These are phyloP conservation scores for Matsumyia berberina DNA, from an alignment of 2,888 invertebrate genomes.

Conservation along the genomic window DNA sequence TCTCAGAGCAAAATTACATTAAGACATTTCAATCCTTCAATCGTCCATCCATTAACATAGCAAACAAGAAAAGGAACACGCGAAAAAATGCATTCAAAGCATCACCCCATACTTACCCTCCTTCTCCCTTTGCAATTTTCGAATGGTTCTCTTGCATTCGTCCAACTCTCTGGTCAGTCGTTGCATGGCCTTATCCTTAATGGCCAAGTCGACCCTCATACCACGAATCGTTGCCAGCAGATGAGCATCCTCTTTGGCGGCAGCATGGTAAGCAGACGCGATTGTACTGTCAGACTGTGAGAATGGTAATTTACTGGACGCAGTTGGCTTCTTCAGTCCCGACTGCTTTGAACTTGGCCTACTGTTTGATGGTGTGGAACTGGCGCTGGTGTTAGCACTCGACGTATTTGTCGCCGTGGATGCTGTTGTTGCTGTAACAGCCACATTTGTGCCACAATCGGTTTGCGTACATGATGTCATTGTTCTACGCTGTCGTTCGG, in stretches of 20 bases:
- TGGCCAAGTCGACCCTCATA: slow-evolving; percentile 89
- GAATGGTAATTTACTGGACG: slow-evolving; percentile 84
- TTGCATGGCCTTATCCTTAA: slow-evolving; percentile 89
- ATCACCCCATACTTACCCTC: slow-evolving; percentile 85
- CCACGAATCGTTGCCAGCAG: slow-evolving; percentile 92
- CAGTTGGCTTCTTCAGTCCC: slow-evolving; percentile 82
- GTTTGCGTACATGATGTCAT: slow-evolving; percentile 77
- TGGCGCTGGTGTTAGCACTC: slow-evolving; percentile 83
- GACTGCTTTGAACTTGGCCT: slow-evolving; percentile 85
- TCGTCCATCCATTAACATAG: not conserved
- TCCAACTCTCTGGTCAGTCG: slow-evolving; percentile 91
- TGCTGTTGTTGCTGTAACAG: slow-evolving; percentile 78
- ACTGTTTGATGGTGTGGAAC: slow-evolving; percentile 83
- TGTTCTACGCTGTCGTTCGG: slow-evolving; percentile 63
- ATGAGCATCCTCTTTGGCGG: slow-evolving; percentile 90
- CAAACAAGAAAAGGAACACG: not conserved
- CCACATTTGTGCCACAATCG: slow-evolving; percentile 77
- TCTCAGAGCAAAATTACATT: not conserved
- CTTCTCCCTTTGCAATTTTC: slow-evolving; percentile 90
- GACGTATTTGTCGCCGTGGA: slow-evolving; percentile 81
- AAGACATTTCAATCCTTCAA: slow-evolving; percentile 19
- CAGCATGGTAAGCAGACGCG: slow-evolving; percentile 80
- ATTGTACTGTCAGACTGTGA: slow-evolving; percentile 86
- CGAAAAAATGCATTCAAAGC: not conserved
- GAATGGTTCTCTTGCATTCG: slow-evolving; percentile 90